Conservation (phyloP, 2,888 invertebrate species). For the Cantharis rustica region DNA sequence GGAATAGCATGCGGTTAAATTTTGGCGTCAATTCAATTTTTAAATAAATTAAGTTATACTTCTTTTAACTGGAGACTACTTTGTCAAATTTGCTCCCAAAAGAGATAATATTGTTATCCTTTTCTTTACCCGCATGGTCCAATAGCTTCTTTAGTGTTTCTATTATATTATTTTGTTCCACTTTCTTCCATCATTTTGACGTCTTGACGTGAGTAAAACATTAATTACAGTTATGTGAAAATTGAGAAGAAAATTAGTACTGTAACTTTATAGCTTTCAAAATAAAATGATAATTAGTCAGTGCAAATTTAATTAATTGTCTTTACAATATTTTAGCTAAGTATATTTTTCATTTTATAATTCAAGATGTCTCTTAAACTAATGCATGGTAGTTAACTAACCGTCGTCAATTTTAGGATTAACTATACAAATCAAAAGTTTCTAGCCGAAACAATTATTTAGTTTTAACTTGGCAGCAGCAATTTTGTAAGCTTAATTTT, state of each 20-base stretch:
- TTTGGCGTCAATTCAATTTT: not conserved
- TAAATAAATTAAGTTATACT: not conserved
- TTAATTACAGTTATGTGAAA: not conserved
- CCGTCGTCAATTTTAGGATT: conserved; percentile 1
- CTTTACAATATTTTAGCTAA: not conserved
- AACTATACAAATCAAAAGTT: conserved; percentile 3
- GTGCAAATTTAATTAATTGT: not conserved
- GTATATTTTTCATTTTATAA: not conserved
- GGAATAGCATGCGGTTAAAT: not conserved
- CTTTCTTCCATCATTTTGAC: not conserved
- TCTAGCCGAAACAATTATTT: conserved; percentile 18
- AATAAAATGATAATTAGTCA: not conserved
- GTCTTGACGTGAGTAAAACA: not conserved
- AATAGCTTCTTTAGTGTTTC: not conserved
- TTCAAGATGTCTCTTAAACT: not conserved
- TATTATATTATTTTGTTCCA: not conserved
- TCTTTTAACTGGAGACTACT: not conserved
- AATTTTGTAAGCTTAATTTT: conserved; percentile 23
- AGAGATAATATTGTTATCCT: not conserved
- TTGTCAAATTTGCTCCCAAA: not conserved
- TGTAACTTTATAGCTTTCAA: not conserved
- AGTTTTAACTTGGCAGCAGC: conserved; percentile 25
- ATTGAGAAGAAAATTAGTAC: not conserved
- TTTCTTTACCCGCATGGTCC: not conserved
- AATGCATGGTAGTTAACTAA: not conserved